phyloP scores from a whole-genome alignment of 2,113 vertebrate species.

The Cheilinus undulatus region DNA sequence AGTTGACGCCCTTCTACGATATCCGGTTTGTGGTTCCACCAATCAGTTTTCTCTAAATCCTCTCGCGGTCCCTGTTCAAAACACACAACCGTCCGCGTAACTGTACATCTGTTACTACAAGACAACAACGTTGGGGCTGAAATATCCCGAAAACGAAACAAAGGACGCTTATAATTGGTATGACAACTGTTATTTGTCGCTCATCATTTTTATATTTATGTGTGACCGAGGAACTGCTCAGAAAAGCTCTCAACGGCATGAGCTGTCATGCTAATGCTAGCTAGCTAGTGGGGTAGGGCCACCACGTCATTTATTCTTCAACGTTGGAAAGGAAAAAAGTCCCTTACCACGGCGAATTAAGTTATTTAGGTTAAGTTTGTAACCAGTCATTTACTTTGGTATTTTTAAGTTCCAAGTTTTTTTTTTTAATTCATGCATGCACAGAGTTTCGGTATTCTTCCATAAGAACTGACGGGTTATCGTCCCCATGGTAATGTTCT shows the following conservation, averaged over 20 bases:
- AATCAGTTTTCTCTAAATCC: slow-evolving; percentile 64
- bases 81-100: slow-evolving; percentile 9
- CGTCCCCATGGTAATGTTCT: no score
- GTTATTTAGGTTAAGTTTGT: not conserved
- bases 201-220: rapidly evolving
- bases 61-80: slow-evolving; percentile 82
- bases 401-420: not conserved
- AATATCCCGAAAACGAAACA: not conserved
- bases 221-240: rapidly evolving
- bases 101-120: not conserved
- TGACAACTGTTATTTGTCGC: rapidly evolving
- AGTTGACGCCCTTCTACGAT: not conserved
- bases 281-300: slow-evolving; percentile 21
- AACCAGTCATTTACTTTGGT: not conserved
- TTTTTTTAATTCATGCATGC: not conserved
- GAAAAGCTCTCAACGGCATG: not conserved
- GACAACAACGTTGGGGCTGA: not conserved
- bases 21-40: slow-evolving; percentile 60
- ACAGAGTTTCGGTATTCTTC: no score
- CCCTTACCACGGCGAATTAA: not conserved
- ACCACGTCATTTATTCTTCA: not conserved
- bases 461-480: no score
- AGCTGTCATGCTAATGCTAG: not conserved
- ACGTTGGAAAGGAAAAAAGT: not conserved
- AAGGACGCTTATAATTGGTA: slow-evolving; percentile 13